Conservation (phyloP, 2,113 vertebrate species). For the Engystomops pustulosus region DNA sequence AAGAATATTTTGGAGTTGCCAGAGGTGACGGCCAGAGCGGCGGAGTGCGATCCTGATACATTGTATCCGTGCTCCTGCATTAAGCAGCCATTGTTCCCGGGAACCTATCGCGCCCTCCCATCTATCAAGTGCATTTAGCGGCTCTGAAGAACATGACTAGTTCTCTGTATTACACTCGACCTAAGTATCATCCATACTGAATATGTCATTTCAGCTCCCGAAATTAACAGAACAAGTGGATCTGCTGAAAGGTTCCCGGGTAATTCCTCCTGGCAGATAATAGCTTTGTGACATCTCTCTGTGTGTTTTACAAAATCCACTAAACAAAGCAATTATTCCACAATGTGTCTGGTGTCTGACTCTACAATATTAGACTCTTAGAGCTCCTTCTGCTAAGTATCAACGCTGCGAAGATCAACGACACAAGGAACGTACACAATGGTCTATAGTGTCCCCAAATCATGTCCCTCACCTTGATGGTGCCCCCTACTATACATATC, state of each 20-base stretch:
- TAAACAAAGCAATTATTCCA: conserved; percentile 37
- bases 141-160: conserved; percentile 63
- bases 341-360: background rate
- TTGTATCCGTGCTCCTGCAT: conserved; percentile 66
- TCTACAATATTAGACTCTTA: background rate
- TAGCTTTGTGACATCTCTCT: conserved; percentile 33
- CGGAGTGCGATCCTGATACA: conserved; percentile 58
- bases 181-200: conserved; percentile 63
- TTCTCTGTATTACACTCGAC: conserved; percentile 56
- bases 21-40: conserved; percentile 66
- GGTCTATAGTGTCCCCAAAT: too few species aligned
- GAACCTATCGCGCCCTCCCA: conserved; percentile 64
- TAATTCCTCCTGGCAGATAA: conserved; percentile 39
- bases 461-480: too few species aligned
- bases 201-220: conserved; percentile 54
- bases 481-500: too few species aligned
- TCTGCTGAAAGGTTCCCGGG: background rate
- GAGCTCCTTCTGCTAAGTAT: background rate
- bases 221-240: conserved; percentile 46
- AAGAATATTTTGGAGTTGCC: conserved; percentile 63
- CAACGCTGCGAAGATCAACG: background rate
- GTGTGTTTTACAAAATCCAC: conserved; percentile 43
- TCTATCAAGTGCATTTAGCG: conserved; percentile 63
- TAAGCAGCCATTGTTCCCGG: conserved; percentile 64
- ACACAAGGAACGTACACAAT: background rate